These are phyloP conservation scores for Drosophila prostipennis DNA, from an alignment of 2,888 invertebrate genomes.

Conservation along the genomic window DNA sequence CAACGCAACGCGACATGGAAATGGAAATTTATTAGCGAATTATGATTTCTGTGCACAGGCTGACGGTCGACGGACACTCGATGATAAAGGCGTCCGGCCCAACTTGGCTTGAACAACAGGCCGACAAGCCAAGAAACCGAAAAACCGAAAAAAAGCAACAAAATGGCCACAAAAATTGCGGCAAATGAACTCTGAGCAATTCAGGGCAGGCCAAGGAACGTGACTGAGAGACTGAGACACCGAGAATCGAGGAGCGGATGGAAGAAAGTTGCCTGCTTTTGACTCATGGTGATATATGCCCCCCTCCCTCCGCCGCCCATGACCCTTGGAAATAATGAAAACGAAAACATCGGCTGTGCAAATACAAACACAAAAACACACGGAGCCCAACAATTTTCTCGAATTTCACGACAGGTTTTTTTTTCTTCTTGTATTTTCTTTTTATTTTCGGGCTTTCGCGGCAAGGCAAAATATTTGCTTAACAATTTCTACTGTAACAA, in stretches of 20 bases:
- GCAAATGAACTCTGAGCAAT: conserved; percentile 65
- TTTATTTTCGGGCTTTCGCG: conserved; percentile 30
- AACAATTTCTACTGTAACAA: conserved; percentile 75
- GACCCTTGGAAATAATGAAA: conserved; percentile 62
- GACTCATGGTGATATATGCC: neutral
- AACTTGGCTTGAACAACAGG: conserved; percentile 16
- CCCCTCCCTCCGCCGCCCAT: conserved; percentile 1
- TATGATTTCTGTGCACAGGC: conserved; percentile 70
- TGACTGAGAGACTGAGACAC: conserved; percentile 51
- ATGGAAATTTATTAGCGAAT: conserved; percentile 77
- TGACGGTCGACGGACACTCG: conserved; percentile 14
- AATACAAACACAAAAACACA: conserved; percentile 53
- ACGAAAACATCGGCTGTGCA: conserved; percentile 65
- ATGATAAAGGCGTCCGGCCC: conserved; percentile 18
- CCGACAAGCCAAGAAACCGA: conserved; percentile 6
- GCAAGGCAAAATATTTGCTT: conserved; percentile 68
- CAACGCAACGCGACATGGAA: conserved; percentile 65
- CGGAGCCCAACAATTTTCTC: conserved; percentile 56
- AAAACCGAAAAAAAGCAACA: conserved; percentile 1
- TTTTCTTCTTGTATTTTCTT: conserved; percentile 15
- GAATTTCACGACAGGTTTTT: conserved; percentile 73
- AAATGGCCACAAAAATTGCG: conserved; percentile 20
- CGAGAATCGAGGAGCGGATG: conserved; percentile 66
- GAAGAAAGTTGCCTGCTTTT: conserved; percentile 61
- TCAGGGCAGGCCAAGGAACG: conserved; percentile 71